Percentiles rank a stretch among this genome's conserved stretches.
These are phyloP conservation scores for Sphaerodactylus townsendi DNA, from an alignment of 2,113 vertebrate genomes.

Conservation along the genomic window DNA sequence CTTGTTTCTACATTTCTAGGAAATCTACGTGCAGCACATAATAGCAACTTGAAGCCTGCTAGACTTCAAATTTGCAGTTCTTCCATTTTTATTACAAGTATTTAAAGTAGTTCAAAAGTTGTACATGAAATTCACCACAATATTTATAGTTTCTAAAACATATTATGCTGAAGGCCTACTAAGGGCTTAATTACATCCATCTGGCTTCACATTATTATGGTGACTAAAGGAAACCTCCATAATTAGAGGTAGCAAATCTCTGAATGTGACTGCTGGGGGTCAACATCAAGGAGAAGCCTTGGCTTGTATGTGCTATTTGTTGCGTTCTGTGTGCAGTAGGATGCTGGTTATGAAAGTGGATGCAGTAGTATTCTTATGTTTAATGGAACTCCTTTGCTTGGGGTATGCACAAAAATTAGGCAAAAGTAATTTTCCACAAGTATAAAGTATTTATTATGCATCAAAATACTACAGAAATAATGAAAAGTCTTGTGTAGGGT, in stretches of 20 bases:
- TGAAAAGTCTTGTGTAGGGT: too few species aligned
- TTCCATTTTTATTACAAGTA: background rate
- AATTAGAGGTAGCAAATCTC: too few species aligned
- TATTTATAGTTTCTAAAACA: background rate
- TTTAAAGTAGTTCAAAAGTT: background rate
- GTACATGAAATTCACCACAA: background rate
- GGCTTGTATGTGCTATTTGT: too few species aligned
- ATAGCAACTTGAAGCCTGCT: constrained; percentile 3
- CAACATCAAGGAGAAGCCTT: too few species aligned
- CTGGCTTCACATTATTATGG: background rate
- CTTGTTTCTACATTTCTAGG: constrained; percentile 27
- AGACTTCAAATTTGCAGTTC: background rate
- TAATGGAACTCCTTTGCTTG: background rate
- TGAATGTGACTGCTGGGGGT: too few species aligned
- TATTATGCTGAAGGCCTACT: background rate
- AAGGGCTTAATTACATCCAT: background rate
- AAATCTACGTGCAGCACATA: constrained; percentile 47
- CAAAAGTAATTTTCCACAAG: background rate
- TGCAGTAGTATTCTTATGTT: background rate
- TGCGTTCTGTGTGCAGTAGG: too few species aligned
- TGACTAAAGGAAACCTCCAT: too few species aligned
- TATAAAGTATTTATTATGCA: background rate
- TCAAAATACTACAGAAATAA: background rate
- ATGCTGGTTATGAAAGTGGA: too few species aligned
- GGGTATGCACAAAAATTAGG: background rate